Evolutionary conservation across 2,113 vertebrate species (phyloP), one percentile per base, ranked within the genome.

Genomic region (Tricholaema leucomelas): DNA sequence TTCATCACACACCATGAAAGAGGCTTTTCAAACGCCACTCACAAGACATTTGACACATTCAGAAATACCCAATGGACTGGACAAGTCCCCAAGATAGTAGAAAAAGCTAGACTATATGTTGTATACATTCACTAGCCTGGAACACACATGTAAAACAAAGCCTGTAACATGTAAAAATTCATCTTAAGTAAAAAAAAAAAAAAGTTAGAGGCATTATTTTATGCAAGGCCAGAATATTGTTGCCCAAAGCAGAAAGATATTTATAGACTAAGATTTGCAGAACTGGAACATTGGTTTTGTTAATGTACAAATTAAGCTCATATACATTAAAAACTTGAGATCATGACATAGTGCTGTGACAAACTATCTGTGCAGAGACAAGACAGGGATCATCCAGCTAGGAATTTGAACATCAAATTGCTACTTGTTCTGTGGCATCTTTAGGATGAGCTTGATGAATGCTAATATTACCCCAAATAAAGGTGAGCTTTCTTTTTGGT

Each of bases 241-340:
- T 76, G 84, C 67, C 87, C 63, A 28, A 93, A 89, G 78, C 52
- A 80, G 27, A 82, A 80, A 55, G 60, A 48, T 80, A 76, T 87
- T 91, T 94, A 82, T 42, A 89, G 59, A 89, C 18, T 30, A 81
- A 71, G 72, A 87, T 74, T 60, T 85, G 64, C 56, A 92, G 87
- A 92, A 91, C 64, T 44, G 48, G 58, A 96, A 83, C 56, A 50
- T 2, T 23, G 27, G 85, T 95, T 92, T 78, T 89, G 56, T 61
- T 38, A 92, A 85, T n/a, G 30, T 67, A 94, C 46, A 92, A 84
- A 87, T 94, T 69, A 44, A 44, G 56, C 71, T 94, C 38, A 58
- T 40, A 82, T 28, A 82, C 60, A 72, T 77, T 87, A 91, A 93
- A 86, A 93, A 42, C n/a, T 44, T 21, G 28, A 86, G 18, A 71